These are phyloP conservation scores for Gastrophryne carolinensis DNA, from an alignment of 2,797 vertebrate genomes.

Conservation along the genomic window DNA sequence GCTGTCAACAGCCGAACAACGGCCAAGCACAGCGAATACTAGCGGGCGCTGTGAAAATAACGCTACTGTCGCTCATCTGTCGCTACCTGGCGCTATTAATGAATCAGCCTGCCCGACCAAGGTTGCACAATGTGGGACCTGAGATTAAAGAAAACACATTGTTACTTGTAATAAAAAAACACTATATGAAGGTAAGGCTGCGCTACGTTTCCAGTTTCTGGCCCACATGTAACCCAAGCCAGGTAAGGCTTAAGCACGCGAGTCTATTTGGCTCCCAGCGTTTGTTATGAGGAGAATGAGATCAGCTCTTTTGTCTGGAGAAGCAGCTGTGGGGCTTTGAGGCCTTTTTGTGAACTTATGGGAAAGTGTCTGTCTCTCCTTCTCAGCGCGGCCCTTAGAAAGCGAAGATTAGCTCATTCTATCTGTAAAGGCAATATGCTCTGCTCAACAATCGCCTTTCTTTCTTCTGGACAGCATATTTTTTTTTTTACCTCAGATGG, in stretches of 20 bases:
- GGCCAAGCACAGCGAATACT: too few species aligned
- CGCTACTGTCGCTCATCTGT: too few species aligned
- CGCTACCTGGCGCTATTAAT: too few species aligned
- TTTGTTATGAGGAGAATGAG: constrained; percentile 66
- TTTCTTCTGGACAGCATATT: constrained; percentile 34
- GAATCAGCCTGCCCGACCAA: too few species aligned
- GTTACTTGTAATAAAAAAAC: constrained; percentile 19
- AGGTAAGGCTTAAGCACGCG: constrained; percentile 59
- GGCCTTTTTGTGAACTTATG: constrained; percentile 74
- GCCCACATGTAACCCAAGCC: constrained; percentile 50
- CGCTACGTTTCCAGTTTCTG: constrained; percentile 34
- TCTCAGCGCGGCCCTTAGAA: constrained; percentile 68
- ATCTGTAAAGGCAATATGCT: constrained; percentile 37
- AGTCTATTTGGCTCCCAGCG: constrained; percentile 23
- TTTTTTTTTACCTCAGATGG: constrained; percentile 29
- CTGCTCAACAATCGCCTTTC: constrained; percentile 24
- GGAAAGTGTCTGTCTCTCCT: constrained; percentile 69
- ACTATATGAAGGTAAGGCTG: constrained; percentile 1
- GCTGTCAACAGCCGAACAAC: too few species aligned
- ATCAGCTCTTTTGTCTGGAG: constrained; percentile 57
- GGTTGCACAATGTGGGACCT: too few species aligned
- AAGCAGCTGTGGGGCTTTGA: constrained; percentile 71
- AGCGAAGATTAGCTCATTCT: constrained; percentile 48
- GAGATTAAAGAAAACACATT: too few species aligned
- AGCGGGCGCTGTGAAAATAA: too few species aligned